Conservation (phyloP, 2,888 invertebrate species). For the Sclerodermus sp. region DNA sequence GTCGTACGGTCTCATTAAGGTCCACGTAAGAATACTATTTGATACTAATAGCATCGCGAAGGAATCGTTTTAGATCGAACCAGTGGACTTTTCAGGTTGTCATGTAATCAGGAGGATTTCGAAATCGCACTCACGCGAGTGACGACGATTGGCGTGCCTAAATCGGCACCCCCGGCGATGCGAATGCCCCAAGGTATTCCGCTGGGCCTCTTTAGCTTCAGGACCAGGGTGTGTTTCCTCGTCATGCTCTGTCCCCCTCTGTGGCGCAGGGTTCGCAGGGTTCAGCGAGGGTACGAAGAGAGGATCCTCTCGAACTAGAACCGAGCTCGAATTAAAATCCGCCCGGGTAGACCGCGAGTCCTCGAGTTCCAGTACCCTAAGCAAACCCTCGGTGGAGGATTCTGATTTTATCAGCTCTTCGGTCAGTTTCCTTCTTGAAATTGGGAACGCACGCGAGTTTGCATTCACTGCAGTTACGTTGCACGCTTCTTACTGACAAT, state of each 20-base stretch:
- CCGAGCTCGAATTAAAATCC: too few species aligned
- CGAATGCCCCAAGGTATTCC: constrained; percentile 84
- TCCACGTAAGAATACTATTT: too few species aligned
- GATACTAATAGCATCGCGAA: too few species aligned
- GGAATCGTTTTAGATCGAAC: not conserved
- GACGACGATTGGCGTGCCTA: constrained; percentile 83
- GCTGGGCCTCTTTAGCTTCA: constrained; percentile 72
- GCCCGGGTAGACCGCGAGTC: too few species aligned
- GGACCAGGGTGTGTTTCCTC: constrained; percentile 75
- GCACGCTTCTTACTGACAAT: constrained; percentile 10
- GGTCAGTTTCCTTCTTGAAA: too few species aligned
- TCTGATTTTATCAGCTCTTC: too few species aligned
- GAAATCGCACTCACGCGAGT: constrained; percentile 71
- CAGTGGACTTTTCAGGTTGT: not conserved
- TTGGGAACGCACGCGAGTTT: not conserved
- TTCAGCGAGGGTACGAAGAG: not conserved
- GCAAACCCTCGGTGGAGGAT: too few species aligned
- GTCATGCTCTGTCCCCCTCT: constrained; percentile 58
- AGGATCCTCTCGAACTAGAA: too few species aligned
- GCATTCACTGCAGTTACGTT: too few species aligned
- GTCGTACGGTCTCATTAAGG: too few species aligned
- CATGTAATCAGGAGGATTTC: not conserved
- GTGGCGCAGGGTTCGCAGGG: too few species aligned
- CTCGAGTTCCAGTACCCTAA: too few species aligned
- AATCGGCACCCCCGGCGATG: constrained; percentile 83